Conservation (phyloP, 37 sponge, comb jelly and placozoan genomes). For the Cliona cf. orientalis region DNA sequence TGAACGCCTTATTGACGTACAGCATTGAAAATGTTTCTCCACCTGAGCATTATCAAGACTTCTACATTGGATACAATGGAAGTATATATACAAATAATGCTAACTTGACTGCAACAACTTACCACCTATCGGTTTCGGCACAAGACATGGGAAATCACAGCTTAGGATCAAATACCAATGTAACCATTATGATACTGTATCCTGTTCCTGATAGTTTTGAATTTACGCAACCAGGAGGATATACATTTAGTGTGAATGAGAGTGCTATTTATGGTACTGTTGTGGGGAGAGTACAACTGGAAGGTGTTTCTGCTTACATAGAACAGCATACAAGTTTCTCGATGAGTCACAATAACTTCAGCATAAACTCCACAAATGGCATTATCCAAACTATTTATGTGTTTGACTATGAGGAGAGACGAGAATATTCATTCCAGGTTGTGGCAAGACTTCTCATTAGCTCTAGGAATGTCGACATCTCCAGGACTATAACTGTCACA, state of each 20-base stretch:
- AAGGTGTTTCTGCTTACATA: too few species aligned
- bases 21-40: neutral
- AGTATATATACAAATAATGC: too few species aligned
- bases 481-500: neutral
- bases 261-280: neutral
- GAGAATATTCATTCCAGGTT: too few species aligned
- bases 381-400: neutral
- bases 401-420: constrained; percentile 20
- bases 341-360: neutral
- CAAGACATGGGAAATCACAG: neutral
- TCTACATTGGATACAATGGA: too few species aligned
- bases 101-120: neutral
- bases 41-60: too few species aligned
- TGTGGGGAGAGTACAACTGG: neutral
- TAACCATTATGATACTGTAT: neutral
- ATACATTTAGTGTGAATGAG: constrained; percentile 26
- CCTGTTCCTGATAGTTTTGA: neutral
- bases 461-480: neutral
- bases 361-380: too few species aligned
- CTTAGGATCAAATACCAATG: neutral
- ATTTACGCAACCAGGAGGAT: neutral
- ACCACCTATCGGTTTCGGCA: neutral
- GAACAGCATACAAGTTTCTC: too few species aligned
- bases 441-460: too few species aligned
- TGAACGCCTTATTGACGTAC: neutral